A percentile compares a stretch with the other conserved stretches of the same genome.
Evolutionary conservation across 2,113 vertebrate genomes (phyloP).

Genomic region (Pedetes capensis): DNA sequence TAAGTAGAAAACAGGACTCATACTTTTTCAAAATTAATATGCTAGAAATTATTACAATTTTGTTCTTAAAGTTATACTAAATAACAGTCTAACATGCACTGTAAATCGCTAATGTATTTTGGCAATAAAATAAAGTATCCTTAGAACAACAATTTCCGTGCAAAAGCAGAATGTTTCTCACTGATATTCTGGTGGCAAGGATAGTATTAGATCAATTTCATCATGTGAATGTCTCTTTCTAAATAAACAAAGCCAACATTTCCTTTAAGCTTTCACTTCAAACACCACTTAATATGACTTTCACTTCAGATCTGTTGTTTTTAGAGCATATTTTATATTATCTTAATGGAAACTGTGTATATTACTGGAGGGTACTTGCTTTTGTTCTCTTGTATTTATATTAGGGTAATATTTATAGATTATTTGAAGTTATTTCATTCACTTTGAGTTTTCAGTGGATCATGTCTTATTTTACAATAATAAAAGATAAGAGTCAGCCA

Average conservation of each 20-base stretch:
- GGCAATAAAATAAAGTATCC: not conserved
- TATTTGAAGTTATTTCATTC: constrained; percentile 35
- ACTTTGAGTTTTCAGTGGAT: constrained; percentile 24
- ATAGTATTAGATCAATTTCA: not conserved
- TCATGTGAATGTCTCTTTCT: constrained; percentile 16
- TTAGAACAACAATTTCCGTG: not conserved
- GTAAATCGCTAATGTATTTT: not conserved
- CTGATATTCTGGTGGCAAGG: not conserved
- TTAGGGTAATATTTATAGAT: constrained; percentile 1
- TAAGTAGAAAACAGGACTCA: not conserved
- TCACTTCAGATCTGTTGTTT: constrained; percentile 9
- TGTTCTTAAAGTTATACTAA: constrained; percentile 29
- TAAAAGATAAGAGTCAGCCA: constrained; percentile 10
- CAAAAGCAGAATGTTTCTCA: not conserved
- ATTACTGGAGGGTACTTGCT: not conserved
- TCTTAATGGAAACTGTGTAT: not conserved
- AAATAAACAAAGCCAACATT: constrained; percentile 34
- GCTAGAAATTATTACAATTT: not conserved
- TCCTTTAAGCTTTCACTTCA: not conserved
- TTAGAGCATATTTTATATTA: not conserved
- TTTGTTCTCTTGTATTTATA: not conserved
- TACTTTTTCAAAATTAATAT: not conserved
- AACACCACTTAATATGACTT: not conserved
- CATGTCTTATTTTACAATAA: constrained; percentile 40
- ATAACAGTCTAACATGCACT: not conserved